Evolutionary conservation across 2,113 vertebrate genomes (phyloP), one percentile per base, ranked within the genome.

Genomic region (Ammodramus savannarum): DNA sequence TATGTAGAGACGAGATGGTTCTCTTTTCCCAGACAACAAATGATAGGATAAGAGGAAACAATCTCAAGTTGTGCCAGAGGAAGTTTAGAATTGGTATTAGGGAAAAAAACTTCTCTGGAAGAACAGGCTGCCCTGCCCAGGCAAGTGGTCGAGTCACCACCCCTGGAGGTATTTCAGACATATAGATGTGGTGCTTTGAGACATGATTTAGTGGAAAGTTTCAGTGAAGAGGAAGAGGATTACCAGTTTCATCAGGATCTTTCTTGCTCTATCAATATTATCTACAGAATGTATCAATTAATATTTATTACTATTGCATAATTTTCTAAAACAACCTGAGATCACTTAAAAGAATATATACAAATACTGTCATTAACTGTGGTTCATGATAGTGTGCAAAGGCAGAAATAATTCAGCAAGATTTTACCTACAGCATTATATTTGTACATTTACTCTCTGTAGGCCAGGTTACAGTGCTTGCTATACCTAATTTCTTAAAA

Each of bases 1-100:
- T 5, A 16, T 36, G 21, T 57, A 58, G 17, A 36, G 17, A 16
- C 0, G 0, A 18, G 10, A 23, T 27, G 1, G 2, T 43, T 73
- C 26, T 36, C 31, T 51, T 80, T 41, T 44, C 15, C 22, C 36
- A 23, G 27, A 65, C 2, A 49, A 23, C 8, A 36, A 63, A 16
- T 18, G 4, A 34, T 8, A 61, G n/a, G 15, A 54, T 25, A 7
- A 49, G 13, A 72, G 49, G 49, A 31, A 63, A 41, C 7, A 55
- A 63, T 3, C 6, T 48, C 41, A 55, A 16, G 3, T 19, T 65
- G 21, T 43, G 13, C 7, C 15, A 66, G 32, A 32, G 22, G 21
- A 43, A 6, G 9, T 62, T 77, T 67, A 72, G n/a, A 29, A 44
- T 20, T 7, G 20, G 4, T 22, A 44, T 55, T 29, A 65, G 7